A percentile compares a stretch with the other conserved stretches of the same genome.
Conservation (phyloP, 2,113 vertebrate species). For the Sturnus vulgaris region DNA sequence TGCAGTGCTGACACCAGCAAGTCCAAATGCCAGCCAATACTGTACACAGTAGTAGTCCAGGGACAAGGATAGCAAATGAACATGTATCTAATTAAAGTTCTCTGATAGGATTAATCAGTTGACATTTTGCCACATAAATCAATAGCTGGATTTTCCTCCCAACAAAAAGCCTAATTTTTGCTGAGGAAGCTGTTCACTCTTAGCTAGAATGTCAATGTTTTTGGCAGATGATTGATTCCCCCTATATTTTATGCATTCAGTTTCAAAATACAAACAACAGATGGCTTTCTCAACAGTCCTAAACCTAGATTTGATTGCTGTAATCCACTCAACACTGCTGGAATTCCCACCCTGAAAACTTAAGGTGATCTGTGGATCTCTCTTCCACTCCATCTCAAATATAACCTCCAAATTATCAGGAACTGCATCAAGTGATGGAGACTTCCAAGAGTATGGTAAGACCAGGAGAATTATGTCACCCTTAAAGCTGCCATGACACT, state of each 20-base stretch:
- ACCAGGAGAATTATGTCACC: background rate
- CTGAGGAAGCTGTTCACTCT: constrained; percentile 29
- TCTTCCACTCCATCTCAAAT: background rate
- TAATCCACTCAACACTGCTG: constrained; percentile 76
- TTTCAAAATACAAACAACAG: constrained; percentile 75
- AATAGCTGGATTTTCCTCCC: constrained; percentile 32
- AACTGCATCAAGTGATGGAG: background rate
- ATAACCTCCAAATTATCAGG: background rate
- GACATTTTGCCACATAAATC: constrained; percentile 54
- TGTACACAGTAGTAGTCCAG: background rate
- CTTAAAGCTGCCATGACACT: background rate
- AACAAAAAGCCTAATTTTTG: background rate
- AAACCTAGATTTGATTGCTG: constrained; percentile 75
- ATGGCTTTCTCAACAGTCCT: constrained; percentile 72
- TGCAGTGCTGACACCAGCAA: constrained; percentile 20
- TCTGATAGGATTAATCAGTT: constrained; percentile 41
- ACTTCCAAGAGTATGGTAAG: background rate
- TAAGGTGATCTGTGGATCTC: background rate
- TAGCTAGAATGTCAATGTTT: constrained; percentile 30
- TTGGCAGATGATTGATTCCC: constrained; percentile 26
- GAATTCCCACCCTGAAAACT: constrained; percentile 62
- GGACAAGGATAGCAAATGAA: constrained; percentile 11
- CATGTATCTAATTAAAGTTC: constrained; percentile 44
- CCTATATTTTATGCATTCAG: constrained; percentile 46
- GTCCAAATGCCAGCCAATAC: background rate